phyloP scores from a whole-genome alignment of 2,888 invertebrate genomes.

The Oasisia sp. region DNA sequence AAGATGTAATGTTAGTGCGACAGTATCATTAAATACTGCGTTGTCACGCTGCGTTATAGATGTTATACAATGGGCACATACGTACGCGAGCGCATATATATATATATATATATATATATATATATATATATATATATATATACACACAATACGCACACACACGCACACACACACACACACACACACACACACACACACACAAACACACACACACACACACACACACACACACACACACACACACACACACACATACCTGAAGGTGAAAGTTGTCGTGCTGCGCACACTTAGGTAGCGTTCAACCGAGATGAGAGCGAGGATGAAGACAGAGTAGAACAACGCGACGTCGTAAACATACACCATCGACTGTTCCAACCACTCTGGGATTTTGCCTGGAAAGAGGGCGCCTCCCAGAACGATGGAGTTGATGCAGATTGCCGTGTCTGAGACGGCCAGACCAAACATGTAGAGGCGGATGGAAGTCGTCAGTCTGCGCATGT shows the following conservation, averaged over 20 bases:
- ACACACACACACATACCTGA: not conserved
- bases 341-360: constrained; percentile 14
- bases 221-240: constrained; percentile 7
- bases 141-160: no score
- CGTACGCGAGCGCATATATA: no score
- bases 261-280: not conserved
- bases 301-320: not conserved
- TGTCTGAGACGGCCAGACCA: not conserved
- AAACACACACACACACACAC: not conserved
- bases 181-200: not conserved
- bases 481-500: not conserved
- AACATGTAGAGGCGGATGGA: constrained; percentile 21
- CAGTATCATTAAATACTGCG: no score
- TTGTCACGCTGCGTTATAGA: no score
- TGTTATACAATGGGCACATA: no score
- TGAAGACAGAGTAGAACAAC: not conserved
- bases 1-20: not conserved
- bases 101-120: no score
- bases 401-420: constrained; percentile 7
- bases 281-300: not conserved
- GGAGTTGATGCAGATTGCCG: not conserved
- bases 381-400: not conserved
- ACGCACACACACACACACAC: no score
- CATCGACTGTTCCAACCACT: not conserved
- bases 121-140: no score